Evolutionary conservation across 2,113 vertebrate species (phyloP), one percentile per base, ranked within the genome.

Genomic region (Paraplagusia blochii): DNA sequence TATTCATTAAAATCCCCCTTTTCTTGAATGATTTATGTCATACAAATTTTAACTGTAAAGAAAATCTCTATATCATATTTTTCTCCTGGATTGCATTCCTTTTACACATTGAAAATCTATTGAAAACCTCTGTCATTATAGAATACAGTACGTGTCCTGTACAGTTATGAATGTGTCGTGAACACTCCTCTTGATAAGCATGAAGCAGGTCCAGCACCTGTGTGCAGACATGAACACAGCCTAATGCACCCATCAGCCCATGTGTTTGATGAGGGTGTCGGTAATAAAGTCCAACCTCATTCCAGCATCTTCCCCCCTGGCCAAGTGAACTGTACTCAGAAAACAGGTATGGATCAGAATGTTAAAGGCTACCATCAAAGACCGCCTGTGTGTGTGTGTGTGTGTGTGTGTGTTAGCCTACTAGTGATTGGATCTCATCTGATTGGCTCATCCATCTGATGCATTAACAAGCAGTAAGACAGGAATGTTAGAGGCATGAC

Each of bases 361-460:
- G 78, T 83, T 89, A 88, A 88, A 67, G 83, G 82, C 79, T 81
- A 81, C 59, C 87, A 86, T 89, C 88, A 88, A 90, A 90, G 85
- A 70, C 71, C 15, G 39, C 44, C 55, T 75, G 58, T 74, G 59
- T 47, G 69, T 52, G 59, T 60, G 73, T 52, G 63, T 72, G 63
- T 66, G 54, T 60, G 57, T 15, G 44, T 35, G 19, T 46, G 63
- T 42, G 47, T 46, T 46, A 33, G 44, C 87, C 75, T 70, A 83
- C 78, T 84, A 76, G 77, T 85, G 77, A 85, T 82, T 82, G 74
- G 76, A 87, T 79, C 74, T 79, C 50, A 58, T 76, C 72, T 82
- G 69, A 85, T 84, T 87, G 81, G 83, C 58, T 82, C 75, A 76
- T 85, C 44, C 17, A 33, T 85, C 76, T 60, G 68, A 58, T 83